A percentile compares a stretch with the other conserved stretches of the same genome.
These are phyloP conservation scores for Cromileptes altivelis DNA, from an alignment of 2,113 vertebrate genomes.

Conservation along the genomic window DNA sequence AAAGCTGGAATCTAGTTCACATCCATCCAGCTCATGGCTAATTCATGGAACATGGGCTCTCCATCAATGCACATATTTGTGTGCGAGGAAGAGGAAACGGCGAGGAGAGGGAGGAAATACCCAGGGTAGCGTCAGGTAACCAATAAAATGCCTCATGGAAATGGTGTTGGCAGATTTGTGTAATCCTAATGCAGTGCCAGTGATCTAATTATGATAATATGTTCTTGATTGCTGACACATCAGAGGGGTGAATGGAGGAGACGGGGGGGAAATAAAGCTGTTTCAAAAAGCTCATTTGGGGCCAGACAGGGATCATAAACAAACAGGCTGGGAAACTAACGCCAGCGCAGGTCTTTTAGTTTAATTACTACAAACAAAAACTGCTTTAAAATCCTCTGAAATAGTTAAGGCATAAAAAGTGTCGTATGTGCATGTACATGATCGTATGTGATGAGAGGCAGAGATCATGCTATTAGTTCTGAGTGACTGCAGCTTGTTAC, in stretches of 20 bases:
- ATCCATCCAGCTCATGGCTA: slow-evolving; percentile 74
- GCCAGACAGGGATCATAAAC: neutral
- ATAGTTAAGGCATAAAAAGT: neutral
- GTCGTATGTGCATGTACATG: neutral
- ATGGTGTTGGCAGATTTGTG: slow-evolving; percentile 78
- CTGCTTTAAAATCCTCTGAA: neutral
- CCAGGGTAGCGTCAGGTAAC: slow-evolving; percentile 59
- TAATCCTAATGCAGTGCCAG: slow-evolving; percentile 68
- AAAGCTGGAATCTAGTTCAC: slow-evolving; percentile 74
- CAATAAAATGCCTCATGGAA: slow-evolving; percentile 76
- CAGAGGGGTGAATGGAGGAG: slow-evolving; percentile 46
- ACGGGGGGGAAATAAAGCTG: neutral
- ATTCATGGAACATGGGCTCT: slow-evolving; percentile 70
- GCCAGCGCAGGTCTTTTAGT: neutral
- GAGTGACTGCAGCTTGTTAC: neutral
- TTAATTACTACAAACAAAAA: neutral
- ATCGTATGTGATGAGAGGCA: neutral
- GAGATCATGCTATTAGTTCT: neutral
- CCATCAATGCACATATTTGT: slow-evolving; percentile 42
- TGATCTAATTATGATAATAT: slow-evolving; percentile 86
- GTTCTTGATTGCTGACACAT: slow-evolving; percentile 79
- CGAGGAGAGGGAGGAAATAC: neutral
- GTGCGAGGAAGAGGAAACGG: slow-evolving; percentile 3
- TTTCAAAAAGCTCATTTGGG: neutral
- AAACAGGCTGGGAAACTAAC: neutral